Evolutionary conservation across 1,140 invertebrate genomes (phyloP), one percentile per base, ranked within the genome.

Genomic region (Atta colombica): DNA sequence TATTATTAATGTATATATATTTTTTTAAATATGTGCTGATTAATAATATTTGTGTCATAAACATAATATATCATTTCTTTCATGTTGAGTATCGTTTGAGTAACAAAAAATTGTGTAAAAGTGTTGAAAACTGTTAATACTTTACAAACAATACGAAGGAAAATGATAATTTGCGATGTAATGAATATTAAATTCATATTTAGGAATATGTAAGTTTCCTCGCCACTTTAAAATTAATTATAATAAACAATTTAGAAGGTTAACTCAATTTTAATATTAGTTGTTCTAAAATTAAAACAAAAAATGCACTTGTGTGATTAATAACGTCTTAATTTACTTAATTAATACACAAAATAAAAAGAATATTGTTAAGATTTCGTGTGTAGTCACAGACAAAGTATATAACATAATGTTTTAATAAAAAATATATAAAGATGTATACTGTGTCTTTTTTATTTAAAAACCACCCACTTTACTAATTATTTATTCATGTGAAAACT

Each of bases 151-250:
- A 87, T 39, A 80, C 18, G 16, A 81, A 45, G 49, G 49, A 75
- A 55, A 74, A 85, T 75, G 25, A 61, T 74, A 78, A 82, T n/a
- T 25, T 86, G 25, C 18, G 10, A 39, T 35, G 28, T n/a, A 53
- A 45, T 39, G 12, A 53, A 60, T 31, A 28, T 84, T 74, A 63
- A 55, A 55, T 58, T 28, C 49, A 74, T 55, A 55, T 88, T 80
- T 77, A 51, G 75, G 94, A 95, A 95, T 95, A 95, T 95, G 94
- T 95, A 95, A 93, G 94, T 95, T 95, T 95, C 94, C 94, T 95
- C 94, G 81, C 92, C 88, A 45, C 39, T 75, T 92, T 85, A 87
- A 85, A 93, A 93, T 90, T 92, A 93, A 92, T 90, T 80, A 93
- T 93, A 92, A 77, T 69, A 93, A 88, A 89, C 53, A 90, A 88